Evolutionary conservation across 2,888 invertebrate species (phyloP), one percentile per base, ranked within the genome.

Genomic region (Subacronicta megacephala): DNA sequence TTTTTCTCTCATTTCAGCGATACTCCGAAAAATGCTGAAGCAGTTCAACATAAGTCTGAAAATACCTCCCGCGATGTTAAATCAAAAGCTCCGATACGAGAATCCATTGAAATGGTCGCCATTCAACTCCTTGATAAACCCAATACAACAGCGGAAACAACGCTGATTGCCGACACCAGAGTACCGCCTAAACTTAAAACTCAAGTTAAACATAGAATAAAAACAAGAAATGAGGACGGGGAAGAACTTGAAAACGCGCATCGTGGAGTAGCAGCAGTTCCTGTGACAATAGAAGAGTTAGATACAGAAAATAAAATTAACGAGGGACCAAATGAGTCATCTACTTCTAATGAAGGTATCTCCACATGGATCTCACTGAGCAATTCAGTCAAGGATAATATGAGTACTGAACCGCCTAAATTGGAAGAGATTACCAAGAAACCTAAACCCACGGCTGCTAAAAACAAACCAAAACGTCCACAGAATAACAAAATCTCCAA

Each of bases 341-440:
- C 94, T 54, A 97, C 94, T 43, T 95, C 95, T 18, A 95, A 95
- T 50, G 95, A 95, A 80, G 96, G 96, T 0, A 94, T 97, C 61
- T 97, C 97, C 0, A 97, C 97, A 0, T 97, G 97, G 97, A 96
- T 97, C 60, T 90, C 97, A 15, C 83, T 97, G 15, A 97, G 96
- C 65, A 93, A 88, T 62, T 90, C 94, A 0, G 70, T 85, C 2
- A 89, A 83, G 68, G 87, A 88, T 44, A 90, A 83, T 51, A 62
- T 79, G 31, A 84, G 91, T n/a, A 93, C 92, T 1, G 93, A 93
- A 65, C 82, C 93, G 4, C 89, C 90, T 7, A 89, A 92, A 82
- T 56, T 78, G 26, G 87, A 92, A 23, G 90, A 89, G 44, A 75
- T 69, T 16, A 75, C 74, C 16, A 92, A 92, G 64, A 90, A 94